phyloP scores from a whole-genome alignment of 2,888 invertebrate species.

The Tuta absoluta region DNA sequence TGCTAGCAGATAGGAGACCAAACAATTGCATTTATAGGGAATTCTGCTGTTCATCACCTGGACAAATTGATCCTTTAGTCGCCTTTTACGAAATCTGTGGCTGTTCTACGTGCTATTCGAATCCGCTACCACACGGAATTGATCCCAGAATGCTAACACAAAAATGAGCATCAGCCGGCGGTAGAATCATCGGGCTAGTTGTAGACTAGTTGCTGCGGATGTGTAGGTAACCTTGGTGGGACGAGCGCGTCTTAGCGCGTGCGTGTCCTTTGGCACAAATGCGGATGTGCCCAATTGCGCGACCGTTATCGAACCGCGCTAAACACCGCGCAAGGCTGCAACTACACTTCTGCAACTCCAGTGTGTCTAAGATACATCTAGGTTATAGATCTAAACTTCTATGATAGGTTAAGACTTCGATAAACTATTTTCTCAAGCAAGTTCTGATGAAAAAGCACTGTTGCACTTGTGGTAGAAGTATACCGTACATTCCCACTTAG shows the following conservation, averaged over 20 bases:
- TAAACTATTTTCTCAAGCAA: too few relatives aligned
- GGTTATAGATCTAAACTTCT: background rate
- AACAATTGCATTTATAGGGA: too few relatives aligned
- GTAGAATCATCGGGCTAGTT: conserved; percentile 18
- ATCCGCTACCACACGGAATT: too few relatives aligned
- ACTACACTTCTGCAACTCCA: conserved; percentile 30
- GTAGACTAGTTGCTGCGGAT: conserved; percentile 46
- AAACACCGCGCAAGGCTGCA: conserved; percentile 73
- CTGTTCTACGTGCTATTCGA: too few relatives aligned
- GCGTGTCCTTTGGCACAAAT: conserved; percentile 77
- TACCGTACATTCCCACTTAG: too few relatives aligned
- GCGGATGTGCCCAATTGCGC: conserved; percentile 78
- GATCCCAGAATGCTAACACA: background rate
- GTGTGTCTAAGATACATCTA: background rate
- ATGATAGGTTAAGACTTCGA: background rate
- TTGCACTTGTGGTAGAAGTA: too few relatives aligned
- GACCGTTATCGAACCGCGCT: conserved; percentile 75
- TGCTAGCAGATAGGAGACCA: too few relatives aligned
- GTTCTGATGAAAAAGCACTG: too few relatives aligned
- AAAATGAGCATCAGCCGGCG: background rate
- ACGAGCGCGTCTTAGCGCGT: conserved; percentile 74
- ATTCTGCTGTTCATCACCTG: too few relatives aligned
- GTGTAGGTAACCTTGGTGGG: conserved; percentile 70
- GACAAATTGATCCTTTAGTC: too few relatives aligned
- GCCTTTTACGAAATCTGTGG: too few relatives aligned